phyloP scores from a whole-genome alignment of 2,888 invertebrate species.

The Troides helena region DNA sequence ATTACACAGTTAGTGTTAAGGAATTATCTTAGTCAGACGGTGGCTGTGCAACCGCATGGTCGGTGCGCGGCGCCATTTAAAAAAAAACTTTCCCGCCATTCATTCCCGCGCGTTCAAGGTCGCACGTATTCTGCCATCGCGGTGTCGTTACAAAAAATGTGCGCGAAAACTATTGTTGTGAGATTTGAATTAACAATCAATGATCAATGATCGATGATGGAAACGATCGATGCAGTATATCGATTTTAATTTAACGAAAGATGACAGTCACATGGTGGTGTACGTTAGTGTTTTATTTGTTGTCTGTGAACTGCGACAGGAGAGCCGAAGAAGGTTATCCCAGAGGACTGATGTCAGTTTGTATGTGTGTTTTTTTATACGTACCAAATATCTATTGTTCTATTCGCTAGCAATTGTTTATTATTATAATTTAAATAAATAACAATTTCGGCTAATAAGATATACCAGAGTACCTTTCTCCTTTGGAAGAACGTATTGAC shows the following conservation, averaged over 20 bases:
- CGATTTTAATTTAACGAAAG: slow-evolving; percentile 19
- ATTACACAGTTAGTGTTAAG: slow-evolving; percentile 5
- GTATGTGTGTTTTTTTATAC: slow-evolving; percentile 48
- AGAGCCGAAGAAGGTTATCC: slow-evolving; percentile 61
- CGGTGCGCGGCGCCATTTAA: slow-evolving; percentile 28
- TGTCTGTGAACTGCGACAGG: slow-evolving; percentile 36
- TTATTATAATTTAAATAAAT: no score
- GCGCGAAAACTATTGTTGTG: slow-evolving; percentile 31
- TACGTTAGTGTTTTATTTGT: slow-evolving; percentile 25
- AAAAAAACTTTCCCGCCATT: slow-evolving; percentile 33
- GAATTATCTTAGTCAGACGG: slow-evolving; percentile 33
- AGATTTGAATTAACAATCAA: neutral
- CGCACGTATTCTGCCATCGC: slow-evolving; percentile 29
- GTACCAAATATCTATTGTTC: no score
- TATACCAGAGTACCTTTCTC: no score
- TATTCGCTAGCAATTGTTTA: no score
- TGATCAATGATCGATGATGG: neutral
- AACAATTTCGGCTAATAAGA: no score
- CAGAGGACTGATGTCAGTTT: slow-evolving; percentile 65
- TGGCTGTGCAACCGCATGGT: slow-evolving; percentile 32
- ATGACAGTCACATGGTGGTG: slow-evolving; percentile 28
- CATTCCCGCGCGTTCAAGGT: slow-evolving; percentile 31
- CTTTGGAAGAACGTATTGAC: no score
- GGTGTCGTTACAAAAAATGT: slow-evolving; percentile 35
- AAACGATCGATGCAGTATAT: slow-evolving; percentile 4